Evolutionary conservation across 2,797 vertebrate genomes (phyloP), one percentile per base, ranked within the genome.

Genomic region (Falco rusticolus): DNA sequence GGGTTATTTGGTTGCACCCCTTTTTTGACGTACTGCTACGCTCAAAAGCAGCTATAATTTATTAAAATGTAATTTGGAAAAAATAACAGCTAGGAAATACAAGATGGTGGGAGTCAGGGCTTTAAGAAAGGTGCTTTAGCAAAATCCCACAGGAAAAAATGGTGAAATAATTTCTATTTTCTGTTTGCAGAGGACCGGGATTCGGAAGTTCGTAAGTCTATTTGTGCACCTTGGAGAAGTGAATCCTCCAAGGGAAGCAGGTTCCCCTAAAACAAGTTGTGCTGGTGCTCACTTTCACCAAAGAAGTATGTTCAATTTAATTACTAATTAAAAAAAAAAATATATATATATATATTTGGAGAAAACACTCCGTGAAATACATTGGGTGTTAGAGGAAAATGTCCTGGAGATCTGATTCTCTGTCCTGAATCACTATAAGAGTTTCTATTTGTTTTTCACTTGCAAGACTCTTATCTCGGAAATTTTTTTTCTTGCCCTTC

Each of bases 391-490:
- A 4, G 19, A 24, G 45, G 19, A 41, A 41, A 51, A 24, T 1
- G 1, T 26, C 34, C 45, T 5, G 9, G 45, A 21, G 31, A 11
- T 11, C 29, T 9, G 45, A 15, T 28, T 25, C n/a, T 48, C 17
- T 11, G 10, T 21, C 65, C 56, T 19, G 11, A 29, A 51, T 43
- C 9, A 9, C 20, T 12, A 15, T 9, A 4, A 24, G 25, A 34
- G 8, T n/a, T 51, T 24, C 61, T 15, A 5, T 14, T 28, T 6
- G 1, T 7, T 60, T 68, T 17, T 19, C 15, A 6, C 41, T 13
- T 11, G 19, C 15, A 4, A 24, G 37, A 24, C 43, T 60, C 41
- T 41, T 9, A 2, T 3, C 17, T 2, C 3, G 5, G 4, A 4
- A 34, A 31, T 16, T 63, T 17, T 22, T 25, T 48, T 59, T 21